A percentile compares a stretch with the other conserved stretches of the same genome.
Evolutionary conservation across 2,888 invertebrate species (phyloP).

Genomic region (Athetis lepigone): DNA sequence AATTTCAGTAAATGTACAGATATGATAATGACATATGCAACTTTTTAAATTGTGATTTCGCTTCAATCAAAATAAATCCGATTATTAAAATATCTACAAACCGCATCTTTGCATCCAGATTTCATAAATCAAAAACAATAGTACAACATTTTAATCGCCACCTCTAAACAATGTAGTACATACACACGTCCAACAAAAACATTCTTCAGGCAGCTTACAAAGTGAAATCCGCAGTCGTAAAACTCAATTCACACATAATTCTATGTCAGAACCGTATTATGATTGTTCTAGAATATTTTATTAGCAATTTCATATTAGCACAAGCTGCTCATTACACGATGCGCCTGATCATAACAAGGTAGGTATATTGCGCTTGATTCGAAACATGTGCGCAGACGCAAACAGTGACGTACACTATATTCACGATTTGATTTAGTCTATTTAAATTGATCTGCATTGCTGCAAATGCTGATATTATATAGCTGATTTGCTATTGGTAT

Average conservation of each 20-base stretch:
- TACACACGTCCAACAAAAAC: conserved; percentile 8
- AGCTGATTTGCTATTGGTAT: conserved; percentile 31
- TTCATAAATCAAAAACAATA: neutral
- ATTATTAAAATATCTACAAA: neutral
- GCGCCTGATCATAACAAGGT: conserved; percentile 67
- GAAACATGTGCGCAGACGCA: conserved; percentile 69
- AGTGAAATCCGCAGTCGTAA: conserved; percentile 20
- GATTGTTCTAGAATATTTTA: conserved; percentile 56
- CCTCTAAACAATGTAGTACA: too few species aligned
- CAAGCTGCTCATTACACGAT: conserved; percentile 67
- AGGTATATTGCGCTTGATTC: conserved; percentile 70
- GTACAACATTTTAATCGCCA: conserved; percentile 12
- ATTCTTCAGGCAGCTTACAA: conserved; percentile 1
- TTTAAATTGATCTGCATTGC: conserved; percentile 56
- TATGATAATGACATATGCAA: too few species aligned
- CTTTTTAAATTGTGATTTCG: too few species aligned
- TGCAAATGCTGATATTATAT: too few species aligned
- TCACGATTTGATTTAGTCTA: conserved; percentile 53
- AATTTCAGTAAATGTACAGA: too few species aligned
- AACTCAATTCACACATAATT: conserved; percentile 42
- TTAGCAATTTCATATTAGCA: conserved; percentile 61
- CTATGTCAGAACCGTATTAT: conserved; percentile 6
- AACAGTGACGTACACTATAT: conserved; percentile 48
- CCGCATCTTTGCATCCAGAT: neutral
- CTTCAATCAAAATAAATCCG: too few species aligned